Percentiles rank a stretch among this genome's conserved stretches.
Conservation (phyloP, 2,888 invertebrate genomes). For the Acholoe squamosa region DNA sequence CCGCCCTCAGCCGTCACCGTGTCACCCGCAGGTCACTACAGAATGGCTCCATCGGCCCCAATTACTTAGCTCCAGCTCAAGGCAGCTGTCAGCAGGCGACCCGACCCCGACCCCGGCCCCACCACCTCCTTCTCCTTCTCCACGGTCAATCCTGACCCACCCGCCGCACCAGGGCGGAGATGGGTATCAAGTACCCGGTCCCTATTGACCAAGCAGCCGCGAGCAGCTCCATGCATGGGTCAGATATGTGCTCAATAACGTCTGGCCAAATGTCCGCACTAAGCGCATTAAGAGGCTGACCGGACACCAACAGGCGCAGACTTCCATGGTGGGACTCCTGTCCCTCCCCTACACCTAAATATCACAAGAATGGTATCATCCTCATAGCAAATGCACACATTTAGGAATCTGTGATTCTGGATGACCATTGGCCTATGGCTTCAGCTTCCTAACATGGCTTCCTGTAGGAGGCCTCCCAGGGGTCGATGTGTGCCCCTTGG, state of each 20-base stretch:
- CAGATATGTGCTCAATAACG: conserved; percentile 37
- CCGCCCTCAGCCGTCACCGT: not conserved
- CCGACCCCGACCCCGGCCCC: not conserved
- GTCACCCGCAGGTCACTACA: conserved; percentile 1
- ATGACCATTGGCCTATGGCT: too few species aligned
- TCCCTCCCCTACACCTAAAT: too few species aligned
- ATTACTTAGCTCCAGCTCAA: conserved; percentile 6
- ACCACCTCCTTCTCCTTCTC: not conserved
- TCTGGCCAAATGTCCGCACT: not conserved
- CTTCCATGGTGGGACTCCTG: too few species aligned
- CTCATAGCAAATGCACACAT: too few species aligned
- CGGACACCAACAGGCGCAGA: not conserved
- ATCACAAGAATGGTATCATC: too few species aligned
- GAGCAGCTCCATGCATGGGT: not conserved
- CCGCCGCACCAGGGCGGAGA: not conserved
- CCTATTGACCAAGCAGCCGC: not conserved
- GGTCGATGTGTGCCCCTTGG: too few species aligned
- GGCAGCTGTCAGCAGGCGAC: not conserved
- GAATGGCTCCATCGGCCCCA: conserved; percentile 14
- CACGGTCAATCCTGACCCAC: not conserved
- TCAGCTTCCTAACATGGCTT: too few species aligned
- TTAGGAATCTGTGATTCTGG: too few species aligned
- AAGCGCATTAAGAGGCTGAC: conserved; percentile 14
- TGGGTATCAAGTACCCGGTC: not conserved
- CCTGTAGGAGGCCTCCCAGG: too few species aligned